Base-by-base conservation (phyloP, 2,888 invertebrate species). In the Drosophila acutilabella region DNA sequence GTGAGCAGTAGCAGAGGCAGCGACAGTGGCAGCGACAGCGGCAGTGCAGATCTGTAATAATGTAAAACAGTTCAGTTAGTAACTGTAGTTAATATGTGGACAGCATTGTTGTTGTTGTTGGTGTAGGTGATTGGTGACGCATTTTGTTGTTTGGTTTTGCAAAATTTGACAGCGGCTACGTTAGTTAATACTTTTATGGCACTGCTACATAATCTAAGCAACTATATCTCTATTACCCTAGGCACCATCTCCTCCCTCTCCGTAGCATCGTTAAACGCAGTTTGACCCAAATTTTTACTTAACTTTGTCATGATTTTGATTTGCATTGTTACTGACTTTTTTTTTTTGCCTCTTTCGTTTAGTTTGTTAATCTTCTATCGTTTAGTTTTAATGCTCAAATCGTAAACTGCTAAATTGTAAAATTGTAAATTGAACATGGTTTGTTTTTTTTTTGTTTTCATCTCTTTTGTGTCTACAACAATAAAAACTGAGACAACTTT, bases 351-450 rank as follows among this genome's bases (percentile, higher is more conserved):
- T 66, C 71, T 67, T 78, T 74, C 71, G 71, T 60, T 70, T 14
- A 50, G 67, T 64, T 77, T 70, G 70, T 74, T 78, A 67, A 84
- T 56, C 75, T 74, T 69, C 78, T 74, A 75, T 87, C 81, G 74
- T 66, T 80, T 69, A 85, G 58, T 79, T 79, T 88, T 84, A 89
- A 81, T 89, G 88, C 87, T 70, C 78, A 78, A 86, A 86, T 86
- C 77, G 81, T 81, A 83, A 86, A 80, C 69, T 66, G 74, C 7
- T 47, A 47, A 56, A 45, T 23, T 45, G 44, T 36, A 14, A 45
- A 57, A 80, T 69, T 67, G 81, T 78, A 60, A 88, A 81, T 72
- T 68, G 64, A 64, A 62, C 66, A 61, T 20, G 8, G 36, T 13
- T 36, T 40, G 10, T 59, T 59, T 66, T 60, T 11, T 8, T 13